phyloP scores from a whole-genome alignment of 2,113 vertebrate genomes.

The Chaetura pelagica region DNA sequence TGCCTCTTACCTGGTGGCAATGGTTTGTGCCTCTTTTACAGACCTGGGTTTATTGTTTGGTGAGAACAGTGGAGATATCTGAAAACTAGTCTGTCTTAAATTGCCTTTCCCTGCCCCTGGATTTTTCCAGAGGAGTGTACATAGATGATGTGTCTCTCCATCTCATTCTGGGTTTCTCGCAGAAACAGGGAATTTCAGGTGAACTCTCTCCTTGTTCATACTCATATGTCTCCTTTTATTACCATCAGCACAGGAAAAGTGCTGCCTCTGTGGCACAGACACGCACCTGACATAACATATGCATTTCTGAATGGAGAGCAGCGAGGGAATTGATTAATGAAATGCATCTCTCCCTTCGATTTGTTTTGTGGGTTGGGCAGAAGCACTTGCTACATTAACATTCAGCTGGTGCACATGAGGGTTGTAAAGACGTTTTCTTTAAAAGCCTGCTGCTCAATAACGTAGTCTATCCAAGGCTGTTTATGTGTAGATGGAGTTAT shows the following conservation, averaged over 20 bases:
- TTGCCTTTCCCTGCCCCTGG: not conserved
- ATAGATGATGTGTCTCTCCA: not conserved
- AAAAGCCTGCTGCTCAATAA: not conserved
- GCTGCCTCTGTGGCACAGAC: not conserved
- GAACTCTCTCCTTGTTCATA: not conserved
- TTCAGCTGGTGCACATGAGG: conserved; percentile 14
- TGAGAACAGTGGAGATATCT: not conserved
- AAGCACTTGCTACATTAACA: conserved; percentile 19
- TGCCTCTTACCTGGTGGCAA: not conserved
- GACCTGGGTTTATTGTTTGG: not conserved
- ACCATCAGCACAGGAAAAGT: not conserved
- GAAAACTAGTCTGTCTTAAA: not conserved
- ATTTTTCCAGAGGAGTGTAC: not conserved
- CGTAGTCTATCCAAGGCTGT: not conserved
- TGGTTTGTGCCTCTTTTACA: not conserved
- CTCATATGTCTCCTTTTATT: not conserved
- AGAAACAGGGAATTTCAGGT: not conserved
- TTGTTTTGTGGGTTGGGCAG: conserved; percentile 16
- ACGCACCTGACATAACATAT: not conserved
- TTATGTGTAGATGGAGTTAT: not conserved
- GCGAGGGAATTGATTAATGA: not conserved
- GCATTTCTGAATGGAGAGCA: not conserved
- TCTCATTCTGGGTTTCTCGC: not conserved
- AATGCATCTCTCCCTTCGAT: not conserved
- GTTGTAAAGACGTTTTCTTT: not conserved